A percentile compares a stretch with the other conserved stretches of the same genome.
These are phyloP conservation scores for Xyliphius kryptos DNA, from an alignment of 2,113 vertebrate genomes.

Conservation along the genomic window DNA sequence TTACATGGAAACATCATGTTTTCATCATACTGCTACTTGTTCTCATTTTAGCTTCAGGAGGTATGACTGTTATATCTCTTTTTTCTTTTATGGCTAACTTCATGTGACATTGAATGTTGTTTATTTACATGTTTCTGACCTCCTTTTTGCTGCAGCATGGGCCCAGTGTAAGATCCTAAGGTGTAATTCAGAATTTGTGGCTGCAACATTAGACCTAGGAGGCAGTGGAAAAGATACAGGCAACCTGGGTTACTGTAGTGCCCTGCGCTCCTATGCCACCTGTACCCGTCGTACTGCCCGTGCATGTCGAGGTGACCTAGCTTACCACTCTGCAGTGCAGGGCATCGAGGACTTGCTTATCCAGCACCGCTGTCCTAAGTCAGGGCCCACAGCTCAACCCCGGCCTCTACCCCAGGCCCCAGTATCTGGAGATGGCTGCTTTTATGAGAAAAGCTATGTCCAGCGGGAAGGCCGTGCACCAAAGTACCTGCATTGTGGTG, in stretches of 20 bases:
- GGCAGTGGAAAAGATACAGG: conserved; percentile 54
- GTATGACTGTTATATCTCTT: no score
- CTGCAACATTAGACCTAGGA: conserved; percentile 68
- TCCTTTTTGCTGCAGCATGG: conserved; percentile 53
- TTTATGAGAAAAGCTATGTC: conserved; percentile 72
- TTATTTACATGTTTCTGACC: no score
- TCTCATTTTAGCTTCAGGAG: conserved; percentile 53
- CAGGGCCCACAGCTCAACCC: conserved; percentile 70
- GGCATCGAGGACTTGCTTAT: conserved; percentile 93
- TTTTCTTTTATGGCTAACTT: no score
- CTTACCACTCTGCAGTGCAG: conserved; percentile 86
- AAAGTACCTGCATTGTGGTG: conserved; percentile 74
- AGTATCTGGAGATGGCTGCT: conserved; percentile 60
- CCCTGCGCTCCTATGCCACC: conserved; percentile 79
- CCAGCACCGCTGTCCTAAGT: conserved; percentile 81
- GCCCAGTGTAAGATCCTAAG: conserved; percentile 82
- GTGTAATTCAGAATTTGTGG: conserved; percentile 88
- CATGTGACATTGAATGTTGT: no score
- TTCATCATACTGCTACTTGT: conserved; percentile 51
- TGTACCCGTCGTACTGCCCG: conserved; percentile 79
- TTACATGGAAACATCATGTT: conserved; percentile 52
- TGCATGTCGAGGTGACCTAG: conserved; percentile 83
- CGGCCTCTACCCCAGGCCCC: conserved; percentile 55
- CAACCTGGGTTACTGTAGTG: conserved; percentile 60
- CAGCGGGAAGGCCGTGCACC: conserved; percentile 62